Evolutionary conservation across 2,113 vertebrate genomes (phyloP).

Genomic region (Peucedramus taeniatus): DNA sequence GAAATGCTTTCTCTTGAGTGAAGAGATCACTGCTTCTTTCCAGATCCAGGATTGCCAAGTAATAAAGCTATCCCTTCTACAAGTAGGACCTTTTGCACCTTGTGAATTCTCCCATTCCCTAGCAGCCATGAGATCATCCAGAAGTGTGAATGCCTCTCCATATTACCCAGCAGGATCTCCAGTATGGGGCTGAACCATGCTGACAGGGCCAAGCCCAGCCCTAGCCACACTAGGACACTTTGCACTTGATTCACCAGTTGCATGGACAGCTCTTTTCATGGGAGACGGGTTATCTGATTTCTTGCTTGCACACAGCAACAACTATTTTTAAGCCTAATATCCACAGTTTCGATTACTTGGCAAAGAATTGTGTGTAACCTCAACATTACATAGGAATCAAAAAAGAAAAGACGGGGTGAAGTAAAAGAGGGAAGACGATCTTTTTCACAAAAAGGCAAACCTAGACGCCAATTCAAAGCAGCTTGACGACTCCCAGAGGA

Average conservation of each 20-base stretch:
- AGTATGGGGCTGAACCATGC: neutral
- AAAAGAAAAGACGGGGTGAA: neutral
- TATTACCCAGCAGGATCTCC: neutral
- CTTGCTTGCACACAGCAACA: fast-evolving
- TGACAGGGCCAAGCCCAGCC: neutral
- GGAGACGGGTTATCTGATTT: neutral
- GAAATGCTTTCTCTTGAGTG: neutral
- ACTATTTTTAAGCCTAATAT: neutral
- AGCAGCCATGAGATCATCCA: neutral
- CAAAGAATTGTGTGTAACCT: neutral
- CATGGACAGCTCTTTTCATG: neutral
- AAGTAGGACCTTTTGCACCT: neutral
- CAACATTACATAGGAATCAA: neutral
- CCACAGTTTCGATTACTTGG: neutral
- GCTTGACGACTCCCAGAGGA: neutral
- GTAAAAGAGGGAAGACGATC: fast-evolving
- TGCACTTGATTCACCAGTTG: neutral
- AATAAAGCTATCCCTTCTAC: neutral
- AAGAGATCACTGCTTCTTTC: neutral
- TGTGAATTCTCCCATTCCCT: neutral
- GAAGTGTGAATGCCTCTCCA: fast-evolving
- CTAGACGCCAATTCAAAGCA: neutral
- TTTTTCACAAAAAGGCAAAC: neutral
- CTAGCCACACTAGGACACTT: neutral
- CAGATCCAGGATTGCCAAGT: neutral